Base-by-base conservation (phyloP, 2,888 invertebrate species). In the Fragum sueziense region DNA sequence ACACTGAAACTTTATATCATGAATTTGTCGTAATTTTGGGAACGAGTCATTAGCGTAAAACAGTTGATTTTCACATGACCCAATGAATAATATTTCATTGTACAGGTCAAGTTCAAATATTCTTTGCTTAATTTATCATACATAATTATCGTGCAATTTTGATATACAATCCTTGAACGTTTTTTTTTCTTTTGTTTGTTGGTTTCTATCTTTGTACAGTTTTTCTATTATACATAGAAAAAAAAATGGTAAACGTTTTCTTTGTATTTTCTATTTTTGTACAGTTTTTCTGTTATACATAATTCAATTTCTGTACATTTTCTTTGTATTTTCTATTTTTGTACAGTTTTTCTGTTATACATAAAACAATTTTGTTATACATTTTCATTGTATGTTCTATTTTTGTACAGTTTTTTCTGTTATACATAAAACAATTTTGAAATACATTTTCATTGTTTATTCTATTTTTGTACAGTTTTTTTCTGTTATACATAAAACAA, bases 291-390 rank as follows among this genome's bases (percentile, higher is more conserved):
- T 61, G 29, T 59, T 59, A 34, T 47, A 69, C 69, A 69, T 51
- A 3, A 27, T 2, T 33, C n/a, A 9, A 7, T 29, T 61, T 61
- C 11, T 67, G 67, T 73, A 54, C 65, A 65, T 51, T 54, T 73
- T 27, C 33, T 29, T n/a, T 54, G 73, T 54, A 65, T 22, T 65
- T 0, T 20, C 34, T 52, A 34, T 25, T 27, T 52, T 34, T 68
- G 31, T 65, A 37, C n/a, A 61, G 34, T 17, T 74, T 31, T 67
- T 2, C 22, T 67, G 65, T 67, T 67, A 67, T 67, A 67, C 65
- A 67, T 37, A 47, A 47, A 4, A 47, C 4, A 9, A 47, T 47
- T 14, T 47, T 4, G 47, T 47, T n/a, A 4, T 47, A 3, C n/a
- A 9, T 47, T 4, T 47, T 4, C 47, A 47, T 4, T 47, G 4